Conservation (phyloP, 2,113 vertebrate genomes). For the Carlito syrichta region DNA sequence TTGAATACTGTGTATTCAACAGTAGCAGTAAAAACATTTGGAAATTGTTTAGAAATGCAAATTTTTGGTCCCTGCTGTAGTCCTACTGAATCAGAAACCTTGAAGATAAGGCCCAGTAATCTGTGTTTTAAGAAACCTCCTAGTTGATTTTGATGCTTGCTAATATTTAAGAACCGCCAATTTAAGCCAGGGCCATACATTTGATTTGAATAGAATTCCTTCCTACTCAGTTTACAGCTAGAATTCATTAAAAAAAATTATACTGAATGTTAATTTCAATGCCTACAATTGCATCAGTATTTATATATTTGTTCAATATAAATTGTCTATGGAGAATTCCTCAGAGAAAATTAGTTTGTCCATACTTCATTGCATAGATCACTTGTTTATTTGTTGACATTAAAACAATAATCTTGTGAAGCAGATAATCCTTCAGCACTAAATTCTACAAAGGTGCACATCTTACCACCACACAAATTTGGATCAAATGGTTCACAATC, state of each 20-base stretch:
- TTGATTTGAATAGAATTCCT: background rate
- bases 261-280: background rate
- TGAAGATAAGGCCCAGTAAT: background rate
- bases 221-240: background rate
- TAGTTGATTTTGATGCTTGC: background rate
- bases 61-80: background rate
- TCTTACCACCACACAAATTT: background rate
- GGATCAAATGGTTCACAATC: background rate
- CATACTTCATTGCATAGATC: background rate
- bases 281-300: background rate
- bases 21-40: background rate
- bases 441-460: background rate
- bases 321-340: slow-evolving; percentile 39
- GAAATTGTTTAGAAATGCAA: background rate
- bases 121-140: background rate
- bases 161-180: background rate
- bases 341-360: slow-evolving; percentile 47
- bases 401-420: slow-evolving; percentile 47
- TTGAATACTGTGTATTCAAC: too few species aligned
- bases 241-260: background rate
- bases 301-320: slow-evolving; percentile 44
- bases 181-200: background rate
- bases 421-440: background rate
- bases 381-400: slow-evolving; percentile 51
- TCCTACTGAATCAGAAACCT: background rate